Percentiles rank a stretch among this genome's conserved stretches.
phyloP scores from a whole-genome alignment of 2,113 vertebrate species.

The Crotalus tigris region DNA sequence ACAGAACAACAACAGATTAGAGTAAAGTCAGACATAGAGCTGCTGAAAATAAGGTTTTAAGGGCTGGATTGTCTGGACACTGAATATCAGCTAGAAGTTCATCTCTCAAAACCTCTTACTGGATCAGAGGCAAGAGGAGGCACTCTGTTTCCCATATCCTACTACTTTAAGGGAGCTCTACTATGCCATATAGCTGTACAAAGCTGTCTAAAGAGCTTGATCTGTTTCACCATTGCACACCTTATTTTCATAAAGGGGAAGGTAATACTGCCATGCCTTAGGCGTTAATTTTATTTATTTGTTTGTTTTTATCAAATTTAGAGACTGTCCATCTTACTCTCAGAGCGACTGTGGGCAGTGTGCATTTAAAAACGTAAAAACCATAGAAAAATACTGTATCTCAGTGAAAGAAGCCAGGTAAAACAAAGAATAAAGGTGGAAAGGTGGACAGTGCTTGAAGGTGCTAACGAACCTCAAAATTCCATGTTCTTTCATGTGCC shows the following conservation, averaged over 20 bases:
- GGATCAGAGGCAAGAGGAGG: background rate
- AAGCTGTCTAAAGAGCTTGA: background rate
- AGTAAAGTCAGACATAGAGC: background rate
- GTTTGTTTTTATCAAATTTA: background rate
- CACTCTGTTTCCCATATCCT: background rate
- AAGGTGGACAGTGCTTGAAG: background rate
- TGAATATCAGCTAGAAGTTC: background rate
- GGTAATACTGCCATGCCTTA: background rate
- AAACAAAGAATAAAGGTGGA: background rate
- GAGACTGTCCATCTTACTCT: background rate
- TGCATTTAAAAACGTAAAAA: background rate
- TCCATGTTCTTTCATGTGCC: background rate
- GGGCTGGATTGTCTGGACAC: background rate
- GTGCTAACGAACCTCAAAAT: background rate
- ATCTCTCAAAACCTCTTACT: background rate
- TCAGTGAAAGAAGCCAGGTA: background rate
- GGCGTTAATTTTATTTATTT: background rate
- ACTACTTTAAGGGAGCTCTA: background rate
- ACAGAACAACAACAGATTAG: background rate
- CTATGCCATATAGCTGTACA: background rate
- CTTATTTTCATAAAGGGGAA: background rate
- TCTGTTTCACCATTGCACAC: background rate
- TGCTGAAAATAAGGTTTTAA: background rate
- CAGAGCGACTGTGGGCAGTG: background rate
- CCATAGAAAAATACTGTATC: background rate